Evolutionary conservation across 1,140 invertebrate species (phyloP), one percentile per base, ranked within the genome.

Genomic region (Frieseomelitta varia): DNA sequence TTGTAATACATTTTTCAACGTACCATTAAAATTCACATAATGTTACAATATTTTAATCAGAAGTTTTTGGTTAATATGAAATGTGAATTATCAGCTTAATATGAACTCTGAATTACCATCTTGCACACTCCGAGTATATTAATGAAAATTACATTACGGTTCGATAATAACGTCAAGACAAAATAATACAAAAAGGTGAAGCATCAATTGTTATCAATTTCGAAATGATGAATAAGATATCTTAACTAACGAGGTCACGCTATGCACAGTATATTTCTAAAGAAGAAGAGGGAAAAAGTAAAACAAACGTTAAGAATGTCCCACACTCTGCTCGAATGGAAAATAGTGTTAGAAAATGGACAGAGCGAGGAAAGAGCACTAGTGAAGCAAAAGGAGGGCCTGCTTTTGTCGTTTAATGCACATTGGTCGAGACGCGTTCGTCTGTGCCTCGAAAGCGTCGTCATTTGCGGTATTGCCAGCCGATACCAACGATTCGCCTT

Each of bases 401-500:
- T 17, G 61, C 80, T 76, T 82, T 76, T 76, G 61, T 82, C 75
- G 68, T 76, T 47, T 76, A 76, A 77, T 68, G 63, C 73, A 77
- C 68, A 77, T 30, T 77, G 73, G 73, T n/a, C 69, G 69, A 63
- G 34, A 63, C 53, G 80, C 73, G 34, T 77, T 27, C 63, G 47
- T 24, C 73, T 58, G 55, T 63, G 53, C 67, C 47, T 72, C 75
- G 65, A 67, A 85, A 88, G 53, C 69, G 77, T 88, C 87, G 78
- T 51, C 86, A 76, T 88, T 88, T 88, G 86, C 65, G 82, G 87
- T 82, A 61, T 84, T 85, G 39, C 78, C 11, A 68, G 34, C 61
- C 63, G 74, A 81, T 86, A 81, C 67, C 71, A 83, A 85, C 79
- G 84, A 51, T 8, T 17, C 24, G 27, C 27, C 51, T 55, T 74